Conservation (phyloP, 2,113 vertebrate genomes). For the Nothobranchius furzeri region DNA sequence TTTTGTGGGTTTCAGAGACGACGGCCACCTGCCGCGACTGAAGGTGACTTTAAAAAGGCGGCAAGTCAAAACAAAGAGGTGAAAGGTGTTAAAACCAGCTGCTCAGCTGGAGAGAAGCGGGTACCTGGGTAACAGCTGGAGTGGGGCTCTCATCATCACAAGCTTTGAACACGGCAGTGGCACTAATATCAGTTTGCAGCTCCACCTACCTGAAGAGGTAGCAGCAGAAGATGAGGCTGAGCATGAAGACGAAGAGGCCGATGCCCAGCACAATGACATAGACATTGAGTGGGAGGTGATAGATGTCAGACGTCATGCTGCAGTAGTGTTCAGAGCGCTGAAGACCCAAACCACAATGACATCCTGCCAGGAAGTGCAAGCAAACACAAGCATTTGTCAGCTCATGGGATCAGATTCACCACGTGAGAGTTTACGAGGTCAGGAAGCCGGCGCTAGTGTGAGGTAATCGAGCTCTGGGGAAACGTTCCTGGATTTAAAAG, state of each 20-base stretch:
- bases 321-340: slow-evolving; percentile 76
- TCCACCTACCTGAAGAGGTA: slow-evolving; percentile 82
- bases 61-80: neutral
- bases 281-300: slow-evolving; percentile 83
- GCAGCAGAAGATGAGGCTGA: slow-evolving; percentile 86
- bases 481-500: neutral
- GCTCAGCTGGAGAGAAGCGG: neutral
- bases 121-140: too few species aligned
- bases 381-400: slow-evolving; percentile 15
- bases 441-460: too few species aligned
- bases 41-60: neutral
- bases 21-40: neutral
- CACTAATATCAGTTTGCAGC: neutral
- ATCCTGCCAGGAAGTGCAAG: slow-evolving; percentile 64
- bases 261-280: slow-evolving; percentile 84
- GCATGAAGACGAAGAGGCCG: slow-evolving; percentile 84
- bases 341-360: slow-evolving; percentile 79
- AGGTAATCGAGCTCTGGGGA: neutral
- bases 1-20: neutral
- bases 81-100: slow-evolving; percentile 2
- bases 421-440: neutral
- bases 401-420: neutral
- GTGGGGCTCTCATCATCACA: neutral
- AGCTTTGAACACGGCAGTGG: too few species aligned
- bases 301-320: slow-evolving; percentile 82